Percentiles rank a stretch among this genome's conserved stretches.
phyloP scores from a whole-genome alignment of 2,888 invertebrate species.

The Antitype chi region DNA sequence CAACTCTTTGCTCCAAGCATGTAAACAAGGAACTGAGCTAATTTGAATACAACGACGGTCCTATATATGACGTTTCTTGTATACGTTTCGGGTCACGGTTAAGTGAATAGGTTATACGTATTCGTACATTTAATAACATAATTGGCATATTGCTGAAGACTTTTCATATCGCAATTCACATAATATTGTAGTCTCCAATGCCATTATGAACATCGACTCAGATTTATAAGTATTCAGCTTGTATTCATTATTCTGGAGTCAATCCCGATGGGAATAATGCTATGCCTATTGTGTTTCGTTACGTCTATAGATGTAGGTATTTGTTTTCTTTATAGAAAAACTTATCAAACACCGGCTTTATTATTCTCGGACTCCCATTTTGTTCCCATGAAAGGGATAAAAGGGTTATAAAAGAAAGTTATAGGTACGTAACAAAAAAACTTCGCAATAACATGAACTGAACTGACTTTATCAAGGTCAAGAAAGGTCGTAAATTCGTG shows the following conservation, averaged over 20 bases:
- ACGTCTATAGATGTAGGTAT: neutral
- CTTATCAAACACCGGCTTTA: neutral
- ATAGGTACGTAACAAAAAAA: conserved; percentile 12
- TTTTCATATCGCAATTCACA: neutral
- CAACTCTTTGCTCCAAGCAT: conserved; percentile 14
- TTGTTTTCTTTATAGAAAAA: conserved; percentile 1
- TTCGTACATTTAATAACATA: neutral
- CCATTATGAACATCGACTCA: neutral
- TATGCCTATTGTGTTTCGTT: neutral
- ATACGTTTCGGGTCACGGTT: neutral
- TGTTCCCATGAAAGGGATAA: conserved; percentile 22
- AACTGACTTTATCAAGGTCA: conserved; percentile 45
- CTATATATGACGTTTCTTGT: conserved; percentile 16
- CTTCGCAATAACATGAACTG: neutral
- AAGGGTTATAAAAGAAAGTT: conserved; percentile 24
- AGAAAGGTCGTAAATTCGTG: conserved; percentile 30
- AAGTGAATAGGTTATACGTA: neutral
- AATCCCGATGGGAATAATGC: neutral
- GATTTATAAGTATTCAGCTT: neutral
- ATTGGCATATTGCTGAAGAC: conserved; percentile 9
- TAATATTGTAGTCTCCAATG: neutral
- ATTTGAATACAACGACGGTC: conserved; percentile 23
- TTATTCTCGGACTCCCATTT: conserved; percentile 8
- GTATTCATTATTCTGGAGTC: neutral
- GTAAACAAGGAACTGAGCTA: conserved; percentile 25